phyloP scores from a whole-genome alignment of 2,888 invertebrate species.

The Anoplius nigerrimus region DNA sequence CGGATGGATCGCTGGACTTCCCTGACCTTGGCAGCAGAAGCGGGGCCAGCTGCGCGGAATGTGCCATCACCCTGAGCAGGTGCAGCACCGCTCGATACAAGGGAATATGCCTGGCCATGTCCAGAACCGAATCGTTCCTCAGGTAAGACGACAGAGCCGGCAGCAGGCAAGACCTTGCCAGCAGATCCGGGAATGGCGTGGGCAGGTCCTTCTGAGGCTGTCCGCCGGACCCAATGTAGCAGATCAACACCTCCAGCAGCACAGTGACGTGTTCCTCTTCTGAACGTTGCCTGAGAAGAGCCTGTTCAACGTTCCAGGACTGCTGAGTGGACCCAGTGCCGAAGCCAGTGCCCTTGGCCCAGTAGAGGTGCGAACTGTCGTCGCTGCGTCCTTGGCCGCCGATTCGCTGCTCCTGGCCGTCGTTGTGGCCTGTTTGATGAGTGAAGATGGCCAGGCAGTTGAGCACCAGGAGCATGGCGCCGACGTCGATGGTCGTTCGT shows the following conservation, averaged over 20 bases:
- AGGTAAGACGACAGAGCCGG: slow-evolving; percentile 93
- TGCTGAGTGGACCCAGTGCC: slow-evolving; percentile 97
- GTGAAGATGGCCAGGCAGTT: slow-evolving; percentile 93
- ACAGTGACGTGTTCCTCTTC: slow-evolving; percentile 97
- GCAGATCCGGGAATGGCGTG: slow-evolving; percentile 83
- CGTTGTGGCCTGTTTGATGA: slow-evolving; percentile 81
- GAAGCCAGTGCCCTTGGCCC: slow-evolving; percentile 98
- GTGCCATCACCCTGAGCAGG: slow-evolving; percentile 85
- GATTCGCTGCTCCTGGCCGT: slow-evolving; percentile 73
- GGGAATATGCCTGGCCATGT: slow-evolving; percentile 97
- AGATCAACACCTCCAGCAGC: slow-evolving; percentile 87
- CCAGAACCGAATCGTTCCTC: slow-evolving; percentile 95
- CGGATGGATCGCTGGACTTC: slow-evolving; percentile 78
- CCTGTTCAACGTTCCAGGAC: slow-evolving; percentile 97
- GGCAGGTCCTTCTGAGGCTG: slow-evolving; percentile 78
- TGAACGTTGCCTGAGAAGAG: slow-evolving; percentile 89
- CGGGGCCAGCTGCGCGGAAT: slow-evolving; percentile 79
- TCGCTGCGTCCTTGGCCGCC: slow-evolving; percentile 72
- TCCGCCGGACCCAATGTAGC: slow-evolving; percentile 89
- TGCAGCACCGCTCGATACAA: slow-evolving; percentile 91
- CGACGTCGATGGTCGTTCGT: slow-evolving; percentile 87
- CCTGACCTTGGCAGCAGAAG: slow-evolving; percentile 80
- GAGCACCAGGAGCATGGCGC: slow-evolving; percentile 89
- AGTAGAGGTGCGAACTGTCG: slow-evolving; percentile 88
- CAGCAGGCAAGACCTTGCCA: slow-evolving; percentile 89